These are phyloP conservation scores for Caenorhabditis sp. DNA, from an alignment of 2,888 invertebrate species.

Conservation along the genomic window DNA sequence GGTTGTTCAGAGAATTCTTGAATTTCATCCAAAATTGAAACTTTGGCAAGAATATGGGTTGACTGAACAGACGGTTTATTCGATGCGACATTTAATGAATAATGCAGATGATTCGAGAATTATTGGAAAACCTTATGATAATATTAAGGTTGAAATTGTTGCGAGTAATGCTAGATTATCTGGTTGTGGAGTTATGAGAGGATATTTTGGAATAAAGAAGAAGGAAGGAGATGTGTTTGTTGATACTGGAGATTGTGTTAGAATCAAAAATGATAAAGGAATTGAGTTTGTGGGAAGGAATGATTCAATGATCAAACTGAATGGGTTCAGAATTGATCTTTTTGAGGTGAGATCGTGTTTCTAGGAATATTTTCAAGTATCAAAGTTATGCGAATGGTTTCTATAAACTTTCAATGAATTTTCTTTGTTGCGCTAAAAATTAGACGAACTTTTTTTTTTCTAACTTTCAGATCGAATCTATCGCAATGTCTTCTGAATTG, in stretches of 20 bases:
- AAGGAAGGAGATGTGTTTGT: neutral
- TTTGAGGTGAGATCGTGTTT: conserved; percentile 50
- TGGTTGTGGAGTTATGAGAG: conserved; percentile 32
- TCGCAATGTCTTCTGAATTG: conserved; percentile 9
- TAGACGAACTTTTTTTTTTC: too few relatives aligned
- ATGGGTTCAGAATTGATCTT: conserved; percentile 57
- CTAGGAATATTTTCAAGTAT: too few relatives aligned
- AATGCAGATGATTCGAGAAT: conserved; percentile 6
- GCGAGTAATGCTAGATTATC: conserved; percentile 8
- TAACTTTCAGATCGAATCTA: conserved; percentile 31
- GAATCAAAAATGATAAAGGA: neutral
- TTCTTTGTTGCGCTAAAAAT: too few relatives aligned
- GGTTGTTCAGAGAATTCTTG: conserved; percentile 11
- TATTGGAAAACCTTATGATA: conserved; percentile 45
- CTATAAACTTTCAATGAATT: too few relatives aligned
- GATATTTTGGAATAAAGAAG: conserved; percentile 20
- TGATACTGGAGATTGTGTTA: neutral
- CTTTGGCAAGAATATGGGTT: conserved; percentile 59
- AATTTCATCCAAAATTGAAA: neutral
- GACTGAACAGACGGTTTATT: conserved; percentile 63
- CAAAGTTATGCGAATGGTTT: too few relatives aligned
- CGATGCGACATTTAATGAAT: conserved; percentile 37
- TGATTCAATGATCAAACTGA: conserved; percentile 59
- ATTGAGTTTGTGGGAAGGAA: conserved; percentile 50
- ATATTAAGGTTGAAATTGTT: conserved; percentile 10